Conservation (phyloP, 2,113 vertebrate genomes). For the Salminus brasiliensis region DNA sequence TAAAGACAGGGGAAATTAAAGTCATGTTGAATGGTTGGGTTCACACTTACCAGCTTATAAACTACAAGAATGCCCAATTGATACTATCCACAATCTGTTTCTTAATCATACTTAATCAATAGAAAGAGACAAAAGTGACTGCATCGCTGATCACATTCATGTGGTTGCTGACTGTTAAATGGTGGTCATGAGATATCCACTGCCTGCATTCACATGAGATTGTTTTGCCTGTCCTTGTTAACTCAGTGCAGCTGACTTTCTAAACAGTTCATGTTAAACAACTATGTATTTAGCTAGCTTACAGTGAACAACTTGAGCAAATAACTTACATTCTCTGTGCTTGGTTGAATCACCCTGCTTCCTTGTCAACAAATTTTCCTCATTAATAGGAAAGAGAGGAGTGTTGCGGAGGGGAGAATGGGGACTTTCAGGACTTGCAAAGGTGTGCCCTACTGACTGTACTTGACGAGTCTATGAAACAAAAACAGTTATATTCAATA, state of each 20-base stretch:
- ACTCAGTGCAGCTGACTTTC: not conserved
- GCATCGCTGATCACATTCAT: too few species aligned
- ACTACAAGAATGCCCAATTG: not conserved
- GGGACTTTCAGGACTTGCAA: constrained; percentile 78
- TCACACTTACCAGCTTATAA: not conserved
- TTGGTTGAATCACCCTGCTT: constrained; percentile 66
- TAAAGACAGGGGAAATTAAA: not conserved
- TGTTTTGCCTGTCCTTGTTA: too few species aligned
- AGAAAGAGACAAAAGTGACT: not conserved
- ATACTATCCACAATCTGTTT: not conserved
- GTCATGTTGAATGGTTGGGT: not conserved
- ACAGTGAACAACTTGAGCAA: not conserved
- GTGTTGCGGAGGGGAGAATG: constrained; percentile 85
- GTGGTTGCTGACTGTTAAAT: too few species aligned
- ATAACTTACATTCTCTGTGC: constrained; percentile 76
- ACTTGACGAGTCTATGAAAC: constrained; percentile 76
- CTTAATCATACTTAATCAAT: not conserved
- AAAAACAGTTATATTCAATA: not conserved
- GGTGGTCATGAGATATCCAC: constrained; percentile 51
- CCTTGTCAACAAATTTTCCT: constrained; percentile 79
- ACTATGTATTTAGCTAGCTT: too few species aligned
- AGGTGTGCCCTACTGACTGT: constrained; percentile 77
- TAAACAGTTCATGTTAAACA: not conserved
- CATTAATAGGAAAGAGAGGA: constrained; percentile 78
- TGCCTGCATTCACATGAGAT: constrained; percentile 37